Evolutionary conservation across 1,140 invertebrate genomes (phyloP).

Genomic region (Thaumetopoea pityocampa): DNA sequence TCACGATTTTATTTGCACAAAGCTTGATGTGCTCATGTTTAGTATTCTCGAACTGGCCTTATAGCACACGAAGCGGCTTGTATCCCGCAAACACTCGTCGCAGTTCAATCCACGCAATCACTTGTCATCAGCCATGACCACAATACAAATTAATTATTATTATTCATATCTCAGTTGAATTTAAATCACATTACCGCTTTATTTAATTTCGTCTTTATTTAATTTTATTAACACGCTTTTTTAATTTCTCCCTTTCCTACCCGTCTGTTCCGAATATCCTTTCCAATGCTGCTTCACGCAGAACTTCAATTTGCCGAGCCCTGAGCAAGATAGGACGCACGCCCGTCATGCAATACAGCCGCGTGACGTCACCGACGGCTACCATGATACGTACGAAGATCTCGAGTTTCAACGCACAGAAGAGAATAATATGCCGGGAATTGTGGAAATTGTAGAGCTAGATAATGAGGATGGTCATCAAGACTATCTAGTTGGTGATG

Average conservation of each 20-base stretch:
- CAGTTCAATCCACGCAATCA: conserved; percentile 8
- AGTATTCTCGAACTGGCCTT: conserved; percentile 12
- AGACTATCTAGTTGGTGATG: conserved; percentile 28
- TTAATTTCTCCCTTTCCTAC: conserved; percentile 60
- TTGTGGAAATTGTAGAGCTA: conserved; percentile 58
- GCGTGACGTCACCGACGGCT: conserved; percentile 51
- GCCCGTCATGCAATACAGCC: conserved; percentile 33
- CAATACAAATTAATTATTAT: conserved; percentile 23
- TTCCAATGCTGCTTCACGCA: conserved; percentile 55
- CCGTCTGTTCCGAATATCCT: conserved; percentile 49
- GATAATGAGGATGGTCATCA: conserved; percentile 29
- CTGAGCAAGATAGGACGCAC: conserved; percentile 34
- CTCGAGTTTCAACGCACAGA: conserved; percentile 46
- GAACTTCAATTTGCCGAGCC: conserved; percentile 67
- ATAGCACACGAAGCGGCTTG: conserved; percentile 17
- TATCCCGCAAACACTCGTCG: too few species aligned
- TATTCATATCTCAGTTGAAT: conserved; percentile 28
- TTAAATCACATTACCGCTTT: conserved; percentile 34
- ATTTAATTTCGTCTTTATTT: conserved; percentile 69
- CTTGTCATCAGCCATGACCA: conserved; percentile 54
- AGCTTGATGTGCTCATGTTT: conserved; percentile 16
- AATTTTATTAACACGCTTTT: conserved; percentile 77
- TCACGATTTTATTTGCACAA: conserved; percentile 24
- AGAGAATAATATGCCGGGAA: conserved; percentile 32
- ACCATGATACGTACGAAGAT: conserved; percentile 43